Base-by-base conservation (phyloP, 2,113 vertebrate species). In the Cynocephalus volans region DNA sequence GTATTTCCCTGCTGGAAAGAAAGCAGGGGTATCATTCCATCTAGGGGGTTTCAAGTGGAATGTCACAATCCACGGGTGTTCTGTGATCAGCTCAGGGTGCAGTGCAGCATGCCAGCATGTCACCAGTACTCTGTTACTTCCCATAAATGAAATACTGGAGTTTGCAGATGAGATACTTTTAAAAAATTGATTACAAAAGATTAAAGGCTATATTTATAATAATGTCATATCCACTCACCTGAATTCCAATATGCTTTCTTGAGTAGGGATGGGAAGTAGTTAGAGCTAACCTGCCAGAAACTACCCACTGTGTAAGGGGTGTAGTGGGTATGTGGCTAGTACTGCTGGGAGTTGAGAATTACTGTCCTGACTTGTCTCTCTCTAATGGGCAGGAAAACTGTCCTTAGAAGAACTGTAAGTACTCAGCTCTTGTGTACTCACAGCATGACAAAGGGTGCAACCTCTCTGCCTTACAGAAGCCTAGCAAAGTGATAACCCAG, bases 91-190 rank as follows among this genome's bases (percentile, higher is more conserved):
- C 64, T 91, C 23, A 4, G 15, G 15, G 19, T 70, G 48, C 13
- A 24, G 58, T n/a, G 23, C 10, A 58, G 11, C 19, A 31, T 56
- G 28, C 15, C 31, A 52, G 36, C 58, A 50, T 13, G 19, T 50
- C 36, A 69, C 17, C 86, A 76, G 21, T 50, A 64, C 75, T 52
- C n/a, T 79, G 24, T 33, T 60, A 6, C 50, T 95, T 81, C 28
- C 41, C 41, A 41, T 41, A 41, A 95, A 69, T 76, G 89, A 96
- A 60, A 50, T 70, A 18, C 45, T 79, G n/a, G 90, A 28, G n/a
- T 84, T 92, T 96, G 21, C 48, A 93, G 76, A 86, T 73, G 79
- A 96, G 83, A 26, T 10, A 12, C 23, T 90, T 79, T 23, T 11
- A 76, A 83, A 84, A 48, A 58, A 88, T 76, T 48, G 33, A 52